Base-by-base conservation (phyloP, 2,888 invertebrate genomes). In the Hesperia comma region DNA sequence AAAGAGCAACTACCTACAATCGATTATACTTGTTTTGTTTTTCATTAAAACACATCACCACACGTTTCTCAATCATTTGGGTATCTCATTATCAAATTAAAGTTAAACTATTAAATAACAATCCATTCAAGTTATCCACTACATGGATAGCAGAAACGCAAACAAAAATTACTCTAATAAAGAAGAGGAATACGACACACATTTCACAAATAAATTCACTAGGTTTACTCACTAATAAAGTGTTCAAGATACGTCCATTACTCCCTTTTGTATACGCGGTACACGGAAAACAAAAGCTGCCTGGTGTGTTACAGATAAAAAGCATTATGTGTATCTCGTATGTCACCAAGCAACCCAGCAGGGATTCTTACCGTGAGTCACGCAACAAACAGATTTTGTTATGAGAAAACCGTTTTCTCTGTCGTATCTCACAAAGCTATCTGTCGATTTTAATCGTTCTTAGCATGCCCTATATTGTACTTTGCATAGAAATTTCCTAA, bases 251-350 rank as follows among this genome's bases (percentile, higher is more conserved):
- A 40, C 19, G 8, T 46, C 15, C 17, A 37, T 40, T 19, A 19
- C 40, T 56, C 14, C 40, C 40, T 40, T 40, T 56, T 40, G 40
- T 56, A 40, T 56, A 56, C 46, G 10, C 15, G 12, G 19, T 56
- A 19, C 37, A 56, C 37, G 56, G 40, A 56, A 56, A 40, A 56
- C 56, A 56, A 19, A 17, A 56, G 56, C 17, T n/a, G 37, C 40
- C 56, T 40, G 56, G 56, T 56, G 40, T 40, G 19, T 56, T 40
- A 40, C 17, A 56, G 56, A 37, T 56, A 56, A 56, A 54, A 19
- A 19, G 56, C 19, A 56, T 19, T 40, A 56, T 56, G 40, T 15
- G 56, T 56, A 21, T 40, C 40, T 56, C 40, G 40, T 56, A 56
- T 56, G 19, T 56, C 40, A 56, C 56, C 40, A 37, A 40, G 19